Evolutionary conservation across 2,888 invertebrate species (phyloP).

Genomic region (Drosophila maculinotata): DNA sequence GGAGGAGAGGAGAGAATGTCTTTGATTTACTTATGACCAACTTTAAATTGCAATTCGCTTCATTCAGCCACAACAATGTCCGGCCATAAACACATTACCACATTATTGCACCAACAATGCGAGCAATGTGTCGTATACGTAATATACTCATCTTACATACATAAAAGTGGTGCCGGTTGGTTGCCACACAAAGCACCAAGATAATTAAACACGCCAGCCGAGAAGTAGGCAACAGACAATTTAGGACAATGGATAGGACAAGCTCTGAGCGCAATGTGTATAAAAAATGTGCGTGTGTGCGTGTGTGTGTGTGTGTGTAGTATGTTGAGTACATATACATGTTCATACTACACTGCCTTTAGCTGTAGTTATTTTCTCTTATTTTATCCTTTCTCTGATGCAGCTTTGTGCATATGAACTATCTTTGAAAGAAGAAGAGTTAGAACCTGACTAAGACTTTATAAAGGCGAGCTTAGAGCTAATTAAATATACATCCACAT

Average conservation of each 20-base stretch:
- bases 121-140: conserved; percentile 45
- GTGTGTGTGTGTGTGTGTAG: conserved; percentile 4
- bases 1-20: conserved; percentile 2
- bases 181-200: conserved; percentile 1
- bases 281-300: not conserved
- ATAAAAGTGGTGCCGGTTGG: conserved; percentile 2
- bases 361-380: conserved; percentile 2
- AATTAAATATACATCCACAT: conserved; percentile 8
- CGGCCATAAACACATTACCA: conserved; percentile 26
- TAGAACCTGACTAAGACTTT: not conserved
- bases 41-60: conserved; percentile 18
- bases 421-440: not conserved
- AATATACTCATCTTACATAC: conserved; percentile 40
- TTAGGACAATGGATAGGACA: conserved; percentile 2
- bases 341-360: not conserved
- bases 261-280: not conserved
- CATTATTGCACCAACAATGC: conserved; percentile 35
- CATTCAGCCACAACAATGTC: conserved; percentile 10
- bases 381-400: conserved; percentile 10
- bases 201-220: conserved; percentile 14
- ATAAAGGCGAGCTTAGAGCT: conserved; percentile 1
- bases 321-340: no score
- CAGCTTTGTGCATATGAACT: conserved; percentile 21
- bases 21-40: conserved; percentile 35
- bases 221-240: conserved; percentile 35